Percentiles rank a stretch among this genome's conserved stretches.
phyloP scores from a whole-genome alignment of 2,797 vertebrate genomes.

The Galaxias olidus region DNA sequence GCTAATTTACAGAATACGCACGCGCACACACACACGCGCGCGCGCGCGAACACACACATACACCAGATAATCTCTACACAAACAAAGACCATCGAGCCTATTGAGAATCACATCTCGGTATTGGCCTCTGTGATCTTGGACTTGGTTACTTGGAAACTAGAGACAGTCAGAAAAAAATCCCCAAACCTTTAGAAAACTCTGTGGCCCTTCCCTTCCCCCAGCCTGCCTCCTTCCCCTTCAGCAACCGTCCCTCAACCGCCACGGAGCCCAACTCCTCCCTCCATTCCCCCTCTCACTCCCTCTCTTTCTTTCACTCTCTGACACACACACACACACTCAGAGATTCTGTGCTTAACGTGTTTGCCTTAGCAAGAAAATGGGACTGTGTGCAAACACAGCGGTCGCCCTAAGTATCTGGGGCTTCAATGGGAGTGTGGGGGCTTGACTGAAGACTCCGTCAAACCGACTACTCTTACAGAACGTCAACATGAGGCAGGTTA shows the following conservation, averaged over 20 bases:
- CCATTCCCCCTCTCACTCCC: not conserved
- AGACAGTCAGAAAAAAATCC: constrained; percentile 37
- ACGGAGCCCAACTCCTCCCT: constrained; percentile 7
- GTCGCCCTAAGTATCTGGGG: no score
- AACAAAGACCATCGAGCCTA: constrained; percentile 19
- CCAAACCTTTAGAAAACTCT: constrained; percentile 53
- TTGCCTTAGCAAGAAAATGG: no score
- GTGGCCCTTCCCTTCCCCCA: constrained; percentile 39
- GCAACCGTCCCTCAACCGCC: constrained; percentile 32
- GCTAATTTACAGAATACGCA: not conserved
- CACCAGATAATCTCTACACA: constrained; percentile 48
- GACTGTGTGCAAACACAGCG: no score
- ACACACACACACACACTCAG: not conserved
- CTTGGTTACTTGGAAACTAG: constrained; percentile 69
- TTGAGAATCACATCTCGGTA: constrained; percentile 37
- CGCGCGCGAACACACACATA: constrained; percentile 21
- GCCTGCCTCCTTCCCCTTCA: constrained; percentile 12
- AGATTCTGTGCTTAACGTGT: no score
- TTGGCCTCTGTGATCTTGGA: constrained; percentile 58
- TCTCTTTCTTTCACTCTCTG: not conserved
- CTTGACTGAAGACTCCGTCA: no score
- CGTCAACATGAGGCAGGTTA: not conserved
- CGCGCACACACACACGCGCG: constrained; percentile 39
- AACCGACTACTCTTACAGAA: not conserved
- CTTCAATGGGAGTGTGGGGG: no score